Evolutionary conservation across 1,140 invertebrate species (phyloP).

Genomic region (Heliothis virescens): DNA sequence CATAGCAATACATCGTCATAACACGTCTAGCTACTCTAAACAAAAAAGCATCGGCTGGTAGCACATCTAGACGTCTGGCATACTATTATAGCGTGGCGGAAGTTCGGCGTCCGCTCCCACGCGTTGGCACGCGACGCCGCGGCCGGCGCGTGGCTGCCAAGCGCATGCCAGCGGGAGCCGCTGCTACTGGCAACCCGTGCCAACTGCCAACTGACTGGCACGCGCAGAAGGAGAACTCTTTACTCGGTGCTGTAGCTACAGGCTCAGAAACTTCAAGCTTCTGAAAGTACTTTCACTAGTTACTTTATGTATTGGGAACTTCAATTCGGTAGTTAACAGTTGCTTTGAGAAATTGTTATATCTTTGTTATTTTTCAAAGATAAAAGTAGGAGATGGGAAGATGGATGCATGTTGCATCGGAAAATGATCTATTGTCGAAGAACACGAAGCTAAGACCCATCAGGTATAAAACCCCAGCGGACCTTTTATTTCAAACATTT

Average conservation of each 20-base stretch:
- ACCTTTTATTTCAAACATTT: too few relatives aligned
- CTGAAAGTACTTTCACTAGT: too few relatives aligned
- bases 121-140: slow-evolving; percentile 69
- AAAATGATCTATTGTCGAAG: too few relatives aligned
- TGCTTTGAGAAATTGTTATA: too few relatives aligned
- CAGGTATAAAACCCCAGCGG: too few relatives aligned
- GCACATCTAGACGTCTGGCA: slow-evolving; percentile 29
- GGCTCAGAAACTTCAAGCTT: background rate
- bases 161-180: slow-evolving; percentile 35
- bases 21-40: slow-evolving; percentile 10
- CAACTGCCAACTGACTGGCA: slow-evolving; percentile 19
- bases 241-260: background rate
- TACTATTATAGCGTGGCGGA: slow-evolving; percentile 65
- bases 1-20: background rate
- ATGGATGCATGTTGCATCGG: too few relatives aligned
- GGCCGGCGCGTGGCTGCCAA: slow-evolving; percentile 48
- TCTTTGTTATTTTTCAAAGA: too few relatives aligned
- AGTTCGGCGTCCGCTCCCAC: slow-evolving; percentile 72
- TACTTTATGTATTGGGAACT: too few relatives aligned
- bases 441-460: too few relatives aligned
- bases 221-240: slow-evolving; percentile 15
- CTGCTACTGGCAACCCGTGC: slow-evolving; percentile 12
- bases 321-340: too few relatives aligned
- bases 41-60: slow-evolving; percentile 5
- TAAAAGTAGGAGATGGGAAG: too few relatives aligned